Conservation (phyloP, 2,797 vertebrate genomes). For the Limosa lapponica region DNA sequence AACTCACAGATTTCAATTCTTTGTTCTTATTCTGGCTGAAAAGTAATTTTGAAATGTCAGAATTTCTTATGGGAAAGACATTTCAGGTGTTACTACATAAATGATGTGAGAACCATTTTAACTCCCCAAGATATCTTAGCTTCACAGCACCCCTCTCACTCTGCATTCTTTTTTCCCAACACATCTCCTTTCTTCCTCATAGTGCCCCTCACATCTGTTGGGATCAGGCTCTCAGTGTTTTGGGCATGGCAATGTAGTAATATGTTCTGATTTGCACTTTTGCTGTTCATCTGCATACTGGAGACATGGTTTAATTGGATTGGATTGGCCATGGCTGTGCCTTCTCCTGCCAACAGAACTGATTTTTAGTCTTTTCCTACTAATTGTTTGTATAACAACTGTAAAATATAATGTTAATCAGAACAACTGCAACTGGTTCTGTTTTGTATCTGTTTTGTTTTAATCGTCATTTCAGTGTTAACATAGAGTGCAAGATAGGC, state of each 20-base stretch:
- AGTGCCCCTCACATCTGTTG: neutral
- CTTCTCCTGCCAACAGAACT: constrained; percentile 46
- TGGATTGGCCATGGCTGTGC: constrained; percentile 32
- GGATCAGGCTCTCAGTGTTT: neutral
- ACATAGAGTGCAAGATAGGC: neutral
- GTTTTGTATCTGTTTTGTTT: constrained; percentile 30
- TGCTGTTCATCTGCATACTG: neutral
- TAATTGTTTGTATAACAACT: constrained; percentile 54
- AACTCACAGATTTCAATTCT: neutral
- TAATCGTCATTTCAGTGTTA: constrained; percentile 24
- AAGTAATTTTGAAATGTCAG: neutral
- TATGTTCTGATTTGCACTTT: neutral
- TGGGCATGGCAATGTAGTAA: neutral
- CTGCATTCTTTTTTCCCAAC: neutral
- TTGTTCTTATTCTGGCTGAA: neutral
- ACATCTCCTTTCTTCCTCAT: neutral
- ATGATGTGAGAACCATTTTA: neutral
- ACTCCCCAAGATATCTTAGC: neutral
- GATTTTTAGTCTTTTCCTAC: constrained; percentile 21
- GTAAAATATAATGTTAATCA: constrained; percentile 45
- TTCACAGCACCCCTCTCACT: neutral
- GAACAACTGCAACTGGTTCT: constrained; percentile 45
- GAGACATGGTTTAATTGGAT: constrained; percentile 31
- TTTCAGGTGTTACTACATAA: neutral
- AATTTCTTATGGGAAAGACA: neutral